Conservation (phyloP, 2,888 invertebrate genomes). For the Rhamnusium bicolor region DNA sequence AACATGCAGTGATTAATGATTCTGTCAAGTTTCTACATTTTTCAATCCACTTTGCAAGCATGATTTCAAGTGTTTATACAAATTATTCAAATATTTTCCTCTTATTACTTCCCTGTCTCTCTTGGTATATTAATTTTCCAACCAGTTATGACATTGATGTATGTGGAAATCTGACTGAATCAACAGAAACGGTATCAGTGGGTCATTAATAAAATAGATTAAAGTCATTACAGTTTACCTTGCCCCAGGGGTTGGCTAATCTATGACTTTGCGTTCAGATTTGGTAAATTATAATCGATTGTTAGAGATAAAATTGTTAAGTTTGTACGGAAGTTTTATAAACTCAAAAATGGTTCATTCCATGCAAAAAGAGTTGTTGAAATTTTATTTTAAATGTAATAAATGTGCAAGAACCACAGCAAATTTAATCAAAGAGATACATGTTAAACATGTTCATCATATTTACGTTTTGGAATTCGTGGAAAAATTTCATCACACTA, state of each 20-base stretch:
- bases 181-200: conserved; percentile 26
- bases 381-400: too few species aligned
- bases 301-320: conserved; percentile 6
- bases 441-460: too few species aligned
- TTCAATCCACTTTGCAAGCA: background rate
- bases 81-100: conserved; percentile 15
- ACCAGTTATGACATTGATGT: conserved; percentile 23
- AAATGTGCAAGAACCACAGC: too few species aligned
- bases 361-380: too few species aligned
- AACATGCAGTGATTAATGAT: background rate
- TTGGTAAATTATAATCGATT: conserved; percentile 13
- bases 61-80: background rate
- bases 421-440: too few species aligned
- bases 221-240: conserved; percentile 29
- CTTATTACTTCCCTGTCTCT: conserved; percentile 18
- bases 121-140: conserved; percentile 22
- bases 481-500: too few species aligned
- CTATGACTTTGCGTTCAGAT: conserved; percentile 11
- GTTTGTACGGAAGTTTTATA: background rate
- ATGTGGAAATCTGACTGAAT: conserved; percentile 22
- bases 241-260: conserved; percentile 16
- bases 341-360: too few species aligned
- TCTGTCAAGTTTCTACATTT: background rate
- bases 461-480: too few species aligned
- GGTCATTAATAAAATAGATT: conserved; percentile 34